Conservation (phyloP, 2,888 invertebrate species). For the Parnassius glacialis region DNA sequence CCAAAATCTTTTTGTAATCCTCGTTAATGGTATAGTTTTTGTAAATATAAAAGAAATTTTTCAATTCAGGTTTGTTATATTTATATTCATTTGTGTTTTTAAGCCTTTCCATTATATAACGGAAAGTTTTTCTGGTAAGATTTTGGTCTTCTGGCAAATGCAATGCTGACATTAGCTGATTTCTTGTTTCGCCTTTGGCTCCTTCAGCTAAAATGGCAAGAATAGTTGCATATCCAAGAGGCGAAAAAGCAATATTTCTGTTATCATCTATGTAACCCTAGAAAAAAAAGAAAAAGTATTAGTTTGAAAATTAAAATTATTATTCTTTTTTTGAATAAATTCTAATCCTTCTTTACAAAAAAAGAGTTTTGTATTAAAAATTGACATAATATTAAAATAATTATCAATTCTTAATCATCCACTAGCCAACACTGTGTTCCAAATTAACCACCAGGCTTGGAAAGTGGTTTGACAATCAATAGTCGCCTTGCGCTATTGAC, state of each 20-base stretch:
- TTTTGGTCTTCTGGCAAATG: slow-evolving; percentile 76
- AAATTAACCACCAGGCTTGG: too few relatives aligned
- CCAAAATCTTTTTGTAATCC: slow-evolving; percentile 80
- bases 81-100: slow-evolving; percentile 72
- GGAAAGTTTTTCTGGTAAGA: slow-evolving; percentile 70
- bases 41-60: slow-evolving; percentile 85
- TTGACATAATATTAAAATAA: too few relatives aligned
- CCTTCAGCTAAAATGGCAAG: slow-evolving; percentile 84
- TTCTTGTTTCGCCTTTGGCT: slow-evolving; percentile 80
- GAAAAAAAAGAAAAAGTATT: slow-evolving; percentile 29
- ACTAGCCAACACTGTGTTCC: too few relatives aligned
- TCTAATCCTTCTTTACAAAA: too few relatives aligned
- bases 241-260: slow-evolving; percentile 83
- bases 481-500: too few relatives aligned
- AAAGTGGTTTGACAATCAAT: too few relatives aligned
- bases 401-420: too few relatives aligned
- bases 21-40: slow-evolving; percentile 83
- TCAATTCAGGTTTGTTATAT: slow-evolving; percentile 81
- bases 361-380: too few relatives aligned
- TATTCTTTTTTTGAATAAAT: not conserved
- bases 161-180: slow-evolving; percentile 79
- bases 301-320: not conserved
- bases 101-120: slow-evolving; percentile 72
- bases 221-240: slow-evolving; percentile 83
- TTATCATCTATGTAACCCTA: slow-evolving; percentile 78